Evolutionary conservation across 2,113 vertebrate species (phyloP).

Genomic region (Solea senegalensis): DNA sequence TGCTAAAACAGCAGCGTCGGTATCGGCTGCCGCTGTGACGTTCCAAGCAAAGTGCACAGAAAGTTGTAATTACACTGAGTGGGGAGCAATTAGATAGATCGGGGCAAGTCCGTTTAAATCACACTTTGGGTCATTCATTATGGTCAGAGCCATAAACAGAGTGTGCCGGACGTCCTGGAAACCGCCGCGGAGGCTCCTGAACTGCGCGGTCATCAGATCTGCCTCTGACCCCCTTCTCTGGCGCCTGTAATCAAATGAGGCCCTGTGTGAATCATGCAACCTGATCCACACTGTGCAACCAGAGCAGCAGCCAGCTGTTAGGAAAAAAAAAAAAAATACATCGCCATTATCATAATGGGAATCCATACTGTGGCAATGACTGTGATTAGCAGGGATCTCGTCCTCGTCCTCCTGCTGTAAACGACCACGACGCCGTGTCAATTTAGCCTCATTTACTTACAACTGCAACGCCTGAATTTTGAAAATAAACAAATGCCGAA

Average conservation of each 20-base stretch:
- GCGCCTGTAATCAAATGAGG: constrained; percentile 72
- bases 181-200: constrained; percentile 32
- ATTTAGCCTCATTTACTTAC: not conserved
- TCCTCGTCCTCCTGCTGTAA: not conserved
- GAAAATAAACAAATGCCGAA: too few relatives aligned
- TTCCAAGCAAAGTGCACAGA: constrained; percentile 47
- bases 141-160: constrained; percentile 41
- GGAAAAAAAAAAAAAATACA: constrained; percentile 34
- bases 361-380: constrained; percentile 32
- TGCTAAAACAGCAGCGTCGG: constrained; percentile 28
- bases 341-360: constrained; percentile 38
- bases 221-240: constrained; percentile 59
- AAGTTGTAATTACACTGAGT: constrained; percentile 64
- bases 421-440: not conserved
- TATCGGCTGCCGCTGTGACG: constrained; percentile 28
- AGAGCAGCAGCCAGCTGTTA: constrained; percentile 42
- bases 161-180: constrained; percentile 53
- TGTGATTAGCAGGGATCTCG: constrained; percentile 17
- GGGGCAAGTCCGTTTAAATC: constrained; percentile 52
- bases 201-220: constrained; percentile 68
- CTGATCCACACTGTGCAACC: constrained; percentile 45
- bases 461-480: not conserved
- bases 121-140: constrained; percentile 62
- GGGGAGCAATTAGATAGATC: constrained; percentile 62
- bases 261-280: constrained; percentile 56